Conservation (phyloP, 2,113 vertebrate genomes). For the Muscicapa adusta region DNA sequence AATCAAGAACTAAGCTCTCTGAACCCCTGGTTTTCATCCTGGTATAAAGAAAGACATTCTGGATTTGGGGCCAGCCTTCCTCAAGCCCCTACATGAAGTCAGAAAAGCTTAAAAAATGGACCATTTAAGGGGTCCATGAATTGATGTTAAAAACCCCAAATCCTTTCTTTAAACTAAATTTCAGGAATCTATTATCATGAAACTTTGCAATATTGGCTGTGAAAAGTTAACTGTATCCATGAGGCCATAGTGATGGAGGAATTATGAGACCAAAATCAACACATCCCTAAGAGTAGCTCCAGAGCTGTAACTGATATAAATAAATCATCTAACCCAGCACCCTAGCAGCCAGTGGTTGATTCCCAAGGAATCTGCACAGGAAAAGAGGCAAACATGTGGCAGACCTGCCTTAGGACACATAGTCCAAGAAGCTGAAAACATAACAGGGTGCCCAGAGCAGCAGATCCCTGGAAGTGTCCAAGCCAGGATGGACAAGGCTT, state of each 20-base stretch:
- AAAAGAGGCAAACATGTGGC: fast-evolving
- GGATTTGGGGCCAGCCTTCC: not conserved
- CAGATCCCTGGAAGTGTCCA: not conserved
- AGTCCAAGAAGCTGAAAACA: not conserved
- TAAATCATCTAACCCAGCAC: not conserved
- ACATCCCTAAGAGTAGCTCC: not conserved
- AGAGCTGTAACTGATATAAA: not conserved
- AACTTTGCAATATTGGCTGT: not conserved
- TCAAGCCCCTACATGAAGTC: not conserved
- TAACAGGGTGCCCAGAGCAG: not conserved
- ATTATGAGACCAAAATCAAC: not conserved
- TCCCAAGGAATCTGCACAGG: not conserved
- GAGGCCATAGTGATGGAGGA: not conserved
- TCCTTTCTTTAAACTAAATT: not conserved
- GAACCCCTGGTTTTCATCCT: not conserved
- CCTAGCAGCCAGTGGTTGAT: not conserved
- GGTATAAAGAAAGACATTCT: not conserved
- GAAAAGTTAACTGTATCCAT: not conserved
- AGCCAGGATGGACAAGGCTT: not conserved
- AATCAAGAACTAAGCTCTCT: not conserved
- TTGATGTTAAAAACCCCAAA: not conserved
- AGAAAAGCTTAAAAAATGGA: not conserved
- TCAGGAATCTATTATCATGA: not conserved
- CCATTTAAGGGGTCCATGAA: not conserved
- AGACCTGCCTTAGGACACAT: not conserved